Evolutionary conservation across 2,113 vertebrate species (phyloP).

Genomic region (Engystomops pustulosus): DNA sequence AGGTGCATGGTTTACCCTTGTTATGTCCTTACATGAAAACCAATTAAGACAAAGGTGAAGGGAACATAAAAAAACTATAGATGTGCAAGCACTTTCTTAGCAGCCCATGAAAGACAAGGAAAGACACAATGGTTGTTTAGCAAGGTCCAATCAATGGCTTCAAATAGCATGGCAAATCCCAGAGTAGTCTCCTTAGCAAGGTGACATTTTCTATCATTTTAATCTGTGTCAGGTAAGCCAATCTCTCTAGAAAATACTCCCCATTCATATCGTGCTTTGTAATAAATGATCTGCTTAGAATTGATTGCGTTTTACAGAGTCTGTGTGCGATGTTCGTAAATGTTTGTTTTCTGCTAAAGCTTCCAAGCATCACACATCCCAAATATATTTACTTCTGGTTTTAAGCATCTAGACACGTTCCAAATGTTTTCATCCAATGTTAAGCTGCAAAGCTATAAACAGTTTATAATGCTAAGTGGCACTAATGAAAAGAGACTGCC

Average conservation of each 20-base stretch:
- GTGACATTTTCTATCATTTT: constrained; percentile 31
- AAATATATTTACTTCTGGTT: constrained; percentile 30
- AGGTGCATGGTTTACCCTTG: constrained; percentile 18
- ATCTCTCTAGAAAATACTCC: background rate
- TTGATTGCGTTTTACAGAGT: background rate
- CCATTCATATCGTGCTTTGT: background rate
- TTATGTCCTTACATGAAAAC: constrained; percentile 17
- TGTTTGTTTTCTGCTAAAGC: constrained; percentile 14
- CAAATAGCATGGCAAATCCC: background rate
- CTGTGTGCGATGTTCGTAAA: constrained; percentile 11
- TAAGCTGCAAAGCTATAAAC: constrained; percentile 17
- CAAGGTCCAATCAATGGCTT: constrained; percentile 1
- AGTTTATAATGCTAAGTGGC: constrained; percentile 19
- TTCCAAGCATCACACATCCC: constrained; percentile 1
- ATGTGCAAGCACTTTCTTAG: constrained; percentile 12
- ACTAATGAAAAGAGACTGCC: constrained; percentile 21
- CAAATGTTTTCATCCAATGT: constrained; percentile 8
- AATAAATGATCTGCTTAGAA: constrained; percentile 13
- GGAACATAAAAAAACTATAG: constrained; percentile 16
- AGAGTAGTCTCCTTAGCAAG: background rate
- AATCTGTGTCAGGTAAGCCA: background rate
- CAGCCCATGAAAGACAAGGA: constrained; percentile 3
- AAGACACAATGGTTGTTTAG: constrained; percentile 32
- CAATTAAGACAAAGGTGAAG: constrained; percentile 19
- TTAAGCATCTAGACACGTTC: constrained; percentile 23